Percentiles rank a stretch among this genome's conserved stretches.
Evolutionary conservation across 2,888 invertebrate genomes (phyloP).

Genomic region (Leucophenga montana): DNA sequence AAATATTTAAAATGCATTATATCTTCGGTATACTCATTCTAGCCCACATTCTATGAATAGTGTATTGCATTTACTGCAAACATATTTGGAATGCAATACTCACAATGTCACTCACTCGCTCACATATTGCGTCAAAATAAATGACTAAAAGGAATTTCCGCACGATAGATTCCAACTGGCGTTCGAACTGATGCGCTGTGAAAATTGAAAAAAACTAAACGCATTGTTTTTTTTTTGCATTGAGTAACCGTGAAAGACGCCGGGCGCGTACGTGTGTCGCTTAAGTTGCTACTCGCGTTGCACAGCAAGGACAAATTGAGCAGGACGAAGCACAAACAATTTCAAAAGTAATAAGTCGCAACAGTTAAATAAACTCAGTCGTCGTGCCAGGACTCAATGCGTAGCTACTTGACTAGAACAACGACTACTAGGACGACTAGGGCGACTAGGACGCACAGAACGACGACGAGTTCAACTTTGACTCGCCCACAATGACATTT

Average conservation of each 20-base stretch:
- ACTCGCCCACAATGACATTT: conserved; percentile 41
- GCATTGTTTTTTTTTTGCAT: conserved; percentile 23
- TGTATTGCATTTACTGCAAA: too few species aligned
- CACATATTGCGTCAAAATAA: not conserved
- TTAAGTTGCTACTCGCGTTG: not conserved
- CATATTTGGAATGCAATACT: conserved; percentile 7
- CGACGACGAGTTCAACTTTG: conserved; percentile 21
- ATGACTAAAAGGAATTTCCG: conserved; percentile 22
- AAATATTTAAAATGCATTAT: too few species aligned
- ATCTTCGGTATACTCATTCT: too few species aligned
- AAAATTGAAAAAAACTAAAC: conserved; percentile 14
- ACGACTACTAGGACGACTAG: conserved; percentile 35
- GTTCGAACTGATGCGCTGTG: not conserved
- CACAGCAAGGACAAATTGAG: not conserved
- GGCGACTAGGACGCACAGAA: too few species aligned
- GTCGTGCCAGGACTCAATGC: conserved; percentile 29
- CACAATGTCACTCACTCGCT: not conserved
- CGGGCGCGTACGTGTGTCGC: not conserved
- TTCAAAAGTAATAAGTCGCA: conserved; percentile 12
- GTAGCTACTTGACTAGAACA: conserved; percentile 20
- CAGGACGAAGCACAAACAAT: not conserved
- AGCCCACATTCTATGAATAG: too few species aligned
- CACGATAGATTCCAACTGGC: not conserved
- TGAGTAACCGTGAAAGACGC: not conserved
- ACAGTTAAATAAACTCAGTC: conserved; percentile 1